Evolutionary conservation across 1,140 invertebrate species (phyloP).

Genomic region (Bathynomus jamesi): DNA sequence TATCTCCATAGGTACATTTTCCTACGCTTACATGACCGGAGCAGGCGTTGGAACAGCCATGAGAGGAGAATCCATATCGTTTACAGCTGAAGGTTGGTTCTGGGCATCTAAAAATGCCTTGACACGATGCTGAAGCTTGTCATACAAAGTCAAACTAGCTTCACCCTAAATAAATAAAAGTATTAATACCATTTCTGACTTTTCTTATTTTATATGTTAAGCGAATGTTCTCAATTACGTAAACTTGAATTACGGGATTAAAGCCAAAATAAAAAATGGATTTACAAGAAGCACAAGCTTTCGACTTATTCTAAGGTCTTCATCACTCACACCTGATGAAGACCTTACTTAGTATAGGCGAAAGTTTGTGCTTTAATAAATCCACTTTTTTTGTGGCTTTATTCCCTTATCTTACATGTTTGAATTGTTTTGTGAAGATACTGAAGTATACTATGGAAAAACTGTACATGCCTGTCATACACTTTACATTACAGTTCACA

Average conservation of each 20-base stretch:
- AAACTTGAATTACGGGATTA: not conserved
- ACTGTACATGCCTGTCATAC: too few relatives aligned
- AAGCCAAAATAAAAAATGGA: too few relatives aligned
- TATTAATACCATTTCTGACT: not conserved
- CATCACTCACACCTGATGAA: too few relatives aligned
- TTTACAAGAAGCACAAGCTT: too few relatives aligned
- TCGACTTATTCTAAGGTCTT: too few relatives aligned
- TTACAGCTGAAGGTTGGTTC: slow-evolving; percentile 53
- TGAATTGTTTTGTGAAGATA: not conserved
- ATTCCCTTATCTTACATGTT: not conserved
- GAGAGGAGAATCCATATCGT: slow-evolving; percentile 70
- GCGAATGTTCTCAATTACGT: not conserved
- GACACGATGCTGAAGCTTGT: slow-evolving; percentile 68
- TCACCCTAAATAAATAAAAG: slow-evolving; percentile 65
- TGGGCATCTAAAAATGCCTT: slow-evolving; percentile 60
- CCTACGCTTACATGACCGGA: slow-evolving; percentile 50
- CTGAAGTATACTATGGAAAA: not conserved
- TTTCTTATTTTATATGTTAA: not conserved
- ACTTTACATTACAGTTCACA: too few relatives aligned
- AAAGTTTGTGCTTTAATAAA: too few relatives aligned
- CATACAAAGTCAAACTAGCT: slow-evolving; percentile 69
- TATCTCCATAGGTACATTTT: too few relatives aligned
- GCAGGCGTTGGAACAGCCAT: slow-evolving; percentile 77
- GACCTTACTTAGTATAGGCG: too few relatives aligned
- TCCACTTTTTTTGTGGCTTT: not conserved